A percentile compares a stretch with the other conserved stretches of the same genome.
Evolutionary conservation across 2,113 vertebrate species (phyloP).

Genomic region (Globicephala melas): DNA sequence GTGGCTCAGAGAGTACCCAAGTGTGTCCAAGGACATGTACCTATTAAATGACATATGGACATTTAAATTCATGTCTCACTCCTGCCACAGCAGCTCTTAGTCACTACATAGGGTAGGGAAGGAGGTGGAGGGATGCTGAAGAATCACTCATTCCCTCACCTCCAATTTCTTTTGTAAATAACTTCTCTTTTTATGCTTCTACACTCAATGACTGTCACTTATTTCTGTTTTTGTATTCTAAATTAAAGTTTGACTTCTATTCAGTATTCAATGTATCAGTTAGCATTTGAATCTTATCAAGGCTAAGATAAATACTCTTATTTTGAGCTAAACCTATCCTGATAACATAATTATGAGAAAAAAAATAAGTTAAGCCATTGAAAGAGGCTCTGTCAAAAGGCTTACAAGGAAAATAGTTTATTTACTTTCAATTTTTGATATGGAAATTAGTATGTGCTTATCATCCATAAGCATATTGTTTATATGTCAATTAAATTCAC

Average conservation of each 20-base stretch:
- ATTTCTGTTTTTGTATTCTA: constrained; percentile 28
- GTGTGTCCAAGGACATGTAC: not conserved
- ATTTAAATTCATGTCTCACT: not conserved
- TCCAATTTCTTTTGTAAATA: constrained; percentile 30
- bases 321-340: constrained; percentile 2
- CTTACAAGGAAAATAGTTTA: not conserved
- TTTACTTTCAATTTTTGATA: constrained; percentile 54
- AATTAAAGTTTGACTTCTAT: not conserved
- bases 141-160: not conserved
- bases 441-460: constrained; percentile 62
- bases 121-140: not conserved
- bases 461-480: constrained; percentile 63
- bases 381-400: constrained; percentile 42
- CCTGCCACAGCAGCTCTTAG: not conserved
- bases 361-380: constrained; percentile 8
- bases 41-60: not conserved
- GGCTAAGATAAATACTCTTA: constrained; percentile 37
- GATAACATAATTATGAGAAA: constrained; percentile 44
- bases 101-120: not conserved
- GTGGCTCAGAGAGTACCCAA: not conserved
- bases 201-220: not conserved
- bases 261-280: not conserved
- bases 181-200: not conserved
- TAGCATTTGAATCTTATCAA: constrained; percentile 23
- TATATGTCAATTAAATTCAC: constrained; percentile 60